phyloP scores from a whole-genome alignment of 2,113 vertebrate species.

The Castor canadensis region DNA sequence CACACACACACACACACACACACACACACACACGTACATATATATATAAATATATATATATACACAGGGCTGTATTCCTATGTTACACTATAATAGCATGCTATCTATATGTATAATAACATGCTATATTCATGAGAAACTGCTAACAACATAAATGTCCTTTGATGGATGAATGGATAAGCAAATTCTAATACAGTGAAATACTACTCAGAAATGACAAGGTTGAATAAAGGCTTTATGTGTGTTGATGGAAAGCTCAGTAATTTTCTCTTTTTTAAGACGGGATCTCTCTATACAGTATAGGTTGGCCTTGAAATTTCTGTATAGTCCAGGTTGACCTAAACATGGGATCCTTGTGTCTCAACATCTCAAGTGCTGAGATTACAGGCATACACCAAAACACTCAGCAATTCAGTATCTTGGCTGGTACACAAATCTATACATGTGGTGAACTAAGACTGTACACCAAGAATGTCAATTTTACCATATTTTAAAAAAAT shows the following conservation, averaged over 20 bases:
- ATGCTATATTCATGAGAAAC: neutral
- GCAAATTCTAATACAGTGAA: neutral
- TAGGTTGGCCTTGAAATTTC: too few relatives aligned
- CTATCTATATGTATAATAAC: neutral
- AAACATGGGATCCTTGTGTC: neutral
- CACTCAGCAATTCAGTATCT: neutral
- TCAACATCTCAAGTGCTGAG: neutral
- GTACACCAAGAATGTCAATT: neutral
- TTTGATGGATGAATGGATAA: neutral
- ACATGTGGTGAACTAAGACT: neutral
- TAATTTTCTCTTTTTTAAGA: neutral
- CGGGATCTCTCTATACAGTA: neutral
- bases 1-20: too few relatives aligned
- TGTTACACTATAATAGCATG: neutral
- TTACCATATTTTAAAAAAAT: neutral
- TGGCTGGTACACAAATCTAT: neutral
- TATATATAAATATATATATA: too few relatives aligned
- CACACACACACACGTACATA: too few relatives aligned
- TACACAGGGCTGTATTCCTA: too few relatives aligned
- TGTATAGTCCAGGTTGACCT: too few relatives aligned
- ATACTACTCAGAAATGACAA: slow-evolving; percentile 4
- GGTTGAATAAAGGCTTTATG: neutral
- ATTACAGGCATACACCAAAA: neutral
- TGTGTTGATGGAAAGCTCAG: neutral
- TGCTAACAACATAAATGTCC: neutral